phyloP scores from a whole-genome alignment of 2,797 vertebrate genomes.

The Sciurus carolinensis region DNA sequence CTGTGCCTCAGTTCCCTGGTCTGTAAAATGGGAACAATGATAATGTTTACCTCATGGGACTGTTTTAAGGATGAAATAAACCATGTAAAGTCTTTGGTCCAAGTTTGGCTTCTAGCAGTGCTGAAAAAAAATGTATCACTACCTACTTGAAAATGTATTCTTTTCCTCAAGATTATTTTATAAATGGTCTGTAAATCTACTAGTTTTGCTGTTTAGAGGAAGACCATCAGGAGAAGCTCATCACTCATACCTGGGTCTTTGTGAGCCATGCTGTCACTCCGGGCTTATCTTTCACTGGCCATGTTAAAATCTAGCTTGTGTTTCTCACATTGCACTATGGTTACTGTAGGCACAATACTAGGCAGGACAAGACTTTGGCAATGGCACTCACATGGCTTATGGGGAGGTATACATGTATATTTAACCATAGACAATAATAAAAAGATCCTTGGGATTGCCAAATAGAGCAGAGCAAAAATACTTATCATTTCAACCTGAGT shows the following conservation, averaged over 20 bases:
- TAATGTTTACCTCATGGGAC: background rate
- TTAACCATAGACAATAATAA: background rate
- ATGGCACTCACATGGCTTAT: background rate
- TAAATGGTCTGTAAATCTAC: background rate
- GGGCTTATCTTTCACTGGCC: background rate
- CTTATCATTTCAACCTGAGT: background rate
- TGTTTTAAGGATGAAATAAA: background rate
- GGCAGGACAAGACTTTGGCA: background rate
- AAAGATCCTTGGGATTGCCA: background rate
- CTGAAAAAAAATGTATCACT: background rate
- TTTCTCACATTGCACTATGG: background rate
- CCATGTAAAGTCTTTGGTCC: background rate
- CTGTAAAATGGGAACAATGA: background rate
- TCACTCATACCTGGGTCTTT: background rate
- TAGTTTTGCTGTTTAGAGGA: background rate
- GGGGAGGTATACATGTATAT: background rate
- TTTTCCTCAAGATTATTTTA: background rate
- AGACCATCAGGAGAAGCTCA: background rate
- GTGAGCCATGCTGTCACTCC: background rate
- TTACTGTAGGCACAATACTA: background rate
- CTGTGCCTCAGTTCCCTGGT: background rate
- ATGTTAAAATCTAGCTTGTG: background rate
- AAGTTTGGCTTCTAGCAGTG: background rate
- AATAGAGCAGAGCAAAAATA: background rate
- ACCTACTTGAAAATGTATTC: background rate